These are phyloP conservation scores for Neomonachus schauinslandi DNA, from an alignment of 2,113 vertebrate genomes.

Conservation along the genomic window DNA sequence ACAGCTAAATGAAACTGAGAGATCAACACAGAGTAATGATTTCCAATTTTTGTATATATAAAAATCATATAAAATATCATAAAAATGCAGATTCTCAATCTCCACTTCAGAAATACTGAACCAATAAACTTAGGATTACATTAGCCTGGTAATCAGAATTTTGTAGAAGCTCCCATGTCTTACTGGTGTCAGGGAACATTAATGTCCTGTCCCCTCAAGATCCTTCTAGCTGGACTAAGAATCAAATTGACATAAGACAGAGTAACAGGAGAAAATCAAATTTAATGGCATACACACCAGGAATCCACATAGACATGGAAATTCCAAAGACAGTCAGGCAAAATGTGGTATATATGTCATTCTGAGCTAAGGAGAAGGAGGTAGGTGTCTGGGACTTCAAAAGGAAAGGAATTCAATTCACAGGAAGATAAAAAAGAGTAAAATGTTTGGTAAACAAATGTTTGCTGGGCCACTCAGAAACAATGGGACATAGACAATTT, in stretches of 20 bases:
- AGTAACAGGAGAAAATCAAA: not conserved
- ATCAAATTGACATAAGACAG: not conserved
- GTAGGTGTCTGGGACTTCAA: not conserved
- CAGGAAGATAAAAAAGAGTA: not conserved
- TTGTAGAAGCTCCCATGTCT: not conserved
- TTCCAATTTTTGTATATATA: not conserved
- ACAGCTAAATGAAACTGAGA: not conserved
- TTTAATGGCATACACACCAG: not conserved
- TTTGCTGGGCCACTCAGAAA: not conserved
- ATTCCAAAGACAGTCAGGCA: not conserved
- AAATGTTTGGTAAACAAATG: not conserved
- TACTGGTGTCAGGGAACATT: not conserved
- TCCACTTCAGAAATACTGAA: not conserved
- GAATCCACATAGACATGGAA: not conserved
- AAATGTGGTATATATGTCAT: not conserved
- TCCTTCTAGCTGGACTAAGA: not conserved
- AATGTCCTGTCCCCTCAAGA: not conserved
- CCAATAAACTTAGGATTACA: not conserved
- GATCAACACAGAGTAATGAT: not conserved
- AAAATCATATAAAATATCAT: not conserved
- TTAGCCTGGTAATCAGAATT: not conserved
- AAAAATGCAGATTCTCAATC: not conserved
- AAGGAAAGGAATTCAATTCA: not conserved
- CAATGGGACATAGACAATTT: not conserved
- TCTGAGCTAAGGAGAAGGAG: not conserved